Conservation (phyloP, 2,888 invertebrate genomes). For the Zygothrica quintamaculata region DNA sequence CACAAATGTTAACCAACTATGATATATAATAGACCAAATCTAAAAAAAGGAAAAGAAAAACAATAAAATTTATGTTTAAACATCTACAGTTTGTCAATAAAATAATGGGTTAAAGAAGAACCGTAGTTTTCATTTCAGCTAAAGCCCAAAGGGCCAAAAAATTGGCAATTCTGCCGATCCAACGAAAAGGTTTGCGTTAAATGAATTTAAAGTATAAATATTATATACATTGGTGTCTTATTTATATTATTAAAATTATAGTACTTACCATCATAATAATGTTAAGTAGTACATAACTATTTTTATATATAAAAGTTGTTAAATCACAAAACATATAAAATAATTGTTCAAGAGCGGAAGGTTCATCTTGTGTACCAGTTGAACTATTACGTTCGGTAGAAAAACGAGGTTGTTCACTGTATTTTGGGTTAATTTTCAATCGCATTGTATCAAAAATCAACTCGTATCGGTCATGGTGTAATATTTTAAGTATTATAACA, state of each 20-base stretch:
- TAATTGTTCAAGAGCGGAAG: slow-evolving; percentile 87
- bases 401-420: neutral
- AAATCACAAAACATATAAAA: slow-evolving; percentile 87
- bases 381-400: no score
- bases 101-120: no score
- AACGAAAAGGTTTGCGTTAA: no score
- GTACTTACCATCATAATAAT: slow-evolving; percentile 94
- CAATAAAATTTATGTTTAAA: neutral
- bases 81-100: no score
- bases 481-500: slow-evolving; percentile 88
- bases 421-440: slow-evolving; percentile 44
- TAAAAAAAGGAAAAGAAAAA: slow-evolving; percentile 84
- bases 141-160: no score
- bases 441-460: slow-evolving; percentile 23
- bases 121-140: no score
- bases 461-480: slow-evolving; percentile 28
- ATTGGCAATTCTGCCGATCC: no score
- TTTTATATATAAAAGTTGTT: slow-evolving; percentile 89
- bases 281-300: slow-evolving; percentile 93
- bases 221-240: no score
- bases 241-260: no score
- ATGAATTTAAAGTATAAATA: no score
- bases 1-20: slow-evolving; percentile 98
- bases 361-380: slow-evolving; percentile 1
- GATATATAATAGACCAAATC: slow-evolving; percentile 99